Evolutionary conservation across 2,888 invertebrate species (phyloP).

Genomic region (Silvanus unidentatus): DNA sequence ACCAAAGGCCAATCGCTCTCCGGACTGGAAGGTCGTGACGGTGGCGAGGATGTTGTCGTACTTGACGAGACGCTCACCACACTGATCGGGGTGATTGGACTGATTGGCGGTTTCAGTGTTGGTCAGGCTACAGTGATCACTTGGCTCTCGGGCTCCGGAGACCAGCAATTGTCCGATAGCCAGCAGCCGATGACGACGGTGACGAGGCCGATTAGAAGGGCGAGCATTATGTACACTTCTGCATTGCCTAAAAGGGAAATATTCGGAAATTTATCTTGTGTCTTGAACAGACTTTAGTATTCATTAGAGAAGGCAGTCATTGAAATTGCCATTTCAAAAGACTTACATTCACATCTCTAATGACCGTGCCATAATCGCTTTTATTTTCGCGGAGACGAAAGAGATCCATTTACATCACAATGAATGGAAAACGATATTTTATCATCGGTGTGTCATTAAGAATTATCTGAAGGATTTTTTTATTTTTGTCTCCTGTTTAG

Average conservation of each 20-base stretch:
- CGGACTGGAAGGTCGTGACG: slow-evolving; percentile 37
- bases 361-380: too few species aligned
- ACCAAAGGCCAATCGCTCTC: slow-evolving; percentile 46
- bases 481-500: too few species aligned
- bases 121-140: slow-evolving; percentile 65
- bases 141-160: slow-evolving; percentile 63
- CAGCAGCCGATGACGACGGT: slow-evolving; percentile 71
- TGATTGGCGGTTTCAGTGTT: slow-evolving; percentile 55
- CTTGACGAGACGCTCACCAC: slow-evolving; percentile 26
- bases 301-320: not conserved
- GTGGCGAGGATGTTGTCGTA: slow-evolving; percentile 21
- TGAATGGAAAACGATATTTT: too few species aligned
- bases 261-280: not conserved
- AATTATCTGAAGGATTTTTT: too few species aligned
- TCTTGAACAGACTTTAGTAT: not conserved
- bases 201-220: slow-evolving; percentile 64
- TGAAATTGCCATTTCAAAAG: too few species aligned
- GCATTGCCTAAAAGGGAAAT: slow-evolving; percentile 53
- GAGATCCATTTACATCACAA: too few species aligned
- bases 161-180: slow-evolving; percentile 75
- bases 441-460: too few species aligned
- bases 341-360: too few species aligned
- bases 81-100: slow-evolving; percentile 37
- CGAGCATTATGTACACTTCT: slow-evolving; percentile 69
- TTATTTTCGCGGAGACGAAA: not conserved